Evolutionary conservation across 2,113 vertebrate species (phyloP).

Genomic region (Ameiurus melas): DNA sequence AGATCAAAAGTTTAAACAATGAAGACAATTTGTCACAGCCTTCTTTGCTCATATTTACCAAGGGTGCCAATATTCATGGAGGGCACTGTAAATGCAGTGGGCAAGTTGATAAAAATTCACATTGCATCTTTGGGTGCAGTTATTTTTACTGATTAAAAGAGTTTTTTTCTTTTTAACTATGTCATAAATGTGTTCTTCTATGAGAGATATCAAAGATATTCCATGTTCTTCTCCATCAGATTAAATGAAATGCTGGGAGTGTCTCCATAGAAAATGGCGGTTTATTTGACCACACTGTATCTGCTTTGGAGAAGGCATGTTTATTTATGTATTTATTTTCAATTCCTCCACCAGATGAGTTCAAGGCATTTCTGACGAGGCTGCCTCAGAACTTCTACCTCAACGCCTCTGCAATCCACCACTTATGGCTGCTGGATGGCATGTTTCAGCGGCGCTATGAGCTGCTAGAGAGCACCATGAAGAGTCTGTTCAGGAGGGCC

Average conservation of each 20-base stretch:
- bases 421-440: constrained; percentile 91
- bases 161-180: constrained; percentile 11
- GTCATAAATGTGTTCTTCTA: constrained; percentile 64
- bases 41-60: too few species aligned
- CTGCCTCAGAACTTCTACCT: constrained; percentile 92
- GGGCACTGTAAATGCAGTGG: background rate
- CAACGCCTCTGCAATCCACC: constrained; percentile 87
- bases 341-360: constrained; percentile 81
- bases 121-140: constrained; percentile 63
- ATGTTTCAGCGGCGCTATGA: constrained; percentile 90
- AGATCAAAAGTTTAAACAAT: too few species aligned
- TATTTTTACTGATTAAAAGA: constrained; percentile 67
- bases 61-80: too few species aligned
- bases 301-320: background rate
- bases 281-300: constrained; percentile 9
- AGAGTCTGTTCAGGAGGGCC: constrained; percentile 83
- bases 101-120: background rate
- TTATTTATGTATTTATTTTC: background rate
- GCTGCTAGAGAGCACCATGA: constrained; percentile 89
- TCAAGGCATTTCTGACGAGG: constrained; percentile 89
- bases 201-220: constrained; percentile 44
- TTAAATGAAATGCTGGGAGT: constrained; percentile 40
- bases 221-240: constrained; percentile 48
- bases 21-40: too few species aligned
- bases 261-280: background rate